These are phyloP conservation scores for Hippasteria phrygiana DNA, from an alignment of 53 echinoderm and acorn worm genomes.

Conservation along the genomic window DNA sequence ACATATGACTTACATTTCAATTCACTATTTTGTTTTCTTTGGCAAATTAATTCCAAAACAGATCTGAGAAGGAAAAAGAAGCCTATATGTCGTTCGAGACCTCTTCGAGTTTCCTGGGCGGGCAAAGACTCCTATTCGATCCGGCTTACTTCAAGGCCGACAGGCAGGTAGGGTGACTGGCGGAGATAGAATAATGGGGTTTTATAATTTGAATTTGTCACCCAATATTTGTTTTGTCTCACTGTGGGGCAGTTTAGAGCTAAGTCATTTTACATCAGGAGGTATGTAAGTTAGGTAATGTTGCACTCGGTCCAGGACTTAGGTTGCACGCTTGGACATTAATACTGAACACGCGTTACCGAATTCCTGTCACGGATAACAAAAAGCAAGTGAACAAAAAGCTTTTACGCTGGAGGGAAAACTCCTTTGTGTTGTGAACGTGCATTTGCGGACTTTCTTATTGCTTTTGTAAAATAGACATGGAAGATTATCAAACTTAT, in stretches of 20 bases:
- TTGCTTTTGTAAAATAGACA: too few relatives aligned
- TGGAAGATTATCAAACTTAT: too few relatives aligned
- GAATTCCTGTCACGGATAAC: too few relatives aligned
- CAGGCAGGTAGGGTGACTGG: slow-evolving; percentile 65
- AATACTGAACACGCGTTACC: too few relatives aligned
- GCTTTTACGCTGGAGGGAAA: too few relatives aligned
- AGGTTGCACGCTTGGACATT: too few relatives aligned
- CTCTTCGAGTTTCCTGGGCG: slow-evolving; percentile 18
- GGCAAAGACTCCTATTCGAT: slow-evolving; percentile 77
- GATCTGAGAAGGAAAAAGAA: slow-evolving; percentile 61
- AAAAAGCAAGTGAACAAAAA: too few relatives aligned
- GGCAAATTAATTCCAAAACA: neutral
- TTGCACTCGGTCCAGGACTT: neutral
- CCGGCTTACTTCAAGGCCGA: slow-evolving; percentile 91
- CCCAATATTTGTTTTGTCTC: slow-evolving; percentile 25
- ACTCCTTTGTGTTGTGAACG: too few relatives aligned
- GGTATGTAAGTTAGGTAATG: slow-evolving; percentile 9
- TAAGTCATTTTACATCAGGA: neutral
- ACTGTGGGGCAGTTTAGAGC: neutral
- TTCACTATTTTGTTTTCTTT: neutral
- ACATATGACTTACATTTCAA: too few relatives aligned
- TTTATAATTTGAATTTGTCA: slow-evolving; percentile 15
- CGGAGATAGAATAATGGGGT: neutral
- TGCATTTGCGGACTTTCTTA: too few relatives aligned
- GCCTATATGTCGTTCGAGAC: slow-evolving; percentile 63